Evolutionary conservation across 2,113 vertebrate species (phyloP).

Genomic region (Antennarius striatus): DNA sequence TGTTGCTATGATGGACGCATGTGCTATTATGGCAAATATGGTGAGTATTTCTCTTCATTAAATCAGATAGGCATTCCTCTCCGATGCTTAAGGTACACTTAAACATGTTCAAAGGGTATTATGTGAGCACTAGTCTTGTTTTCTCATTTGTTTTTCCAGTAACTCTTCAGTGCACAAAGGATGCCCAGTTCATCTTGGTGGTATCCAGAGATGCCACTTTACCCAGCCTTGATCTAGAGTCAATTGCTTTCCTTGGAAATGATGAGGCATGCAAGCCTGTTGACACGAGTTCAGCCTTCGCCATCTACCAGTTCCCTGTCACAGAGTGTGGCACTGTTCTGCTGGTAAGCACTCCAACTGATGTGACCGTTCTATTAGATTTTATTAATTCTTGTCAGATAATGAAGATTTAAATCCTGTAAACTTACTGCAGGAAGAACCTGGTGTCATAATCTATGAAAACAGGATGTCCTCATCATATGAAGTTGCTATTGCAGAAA

Average conservation of each 20-base stretch:
- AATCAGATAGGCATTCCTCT: not conserved
- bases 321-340: conserved; percentile 59
- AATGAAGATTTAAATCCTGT: not conserved
- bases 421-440: conserved; percentile 57
- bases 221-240: conserved; percentile 53
- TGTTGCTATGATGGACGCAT: conserved; percentile 61
- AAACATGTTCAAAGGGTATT: not conserved
- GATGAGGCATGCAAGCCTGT: conserved; percentile 30
- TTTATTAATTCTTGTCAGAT: not conserved
- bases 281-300: conserved; percentile 56
- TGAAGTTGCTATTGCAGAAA: conserved; percentile 58
- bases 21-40: conserved; percentile 65
- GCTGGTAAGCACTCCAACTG: conserved; percentile 32
- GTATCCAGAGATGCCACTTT: conserved; percentile 63
- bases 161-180: conserved; percentile 74
- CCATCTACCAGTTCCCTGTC: conserved; percentile 70
- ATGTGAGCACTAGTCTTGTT: not conserved
- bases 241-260: conserved; percentile 36
- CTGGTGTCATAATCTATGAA: conserved; percentile 64
- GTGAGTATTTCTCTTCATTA: conserved; percentile 27
- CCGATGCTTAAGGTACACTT: not conserved
- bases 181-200: conserved; percentile 68
- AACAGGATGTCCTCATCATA: conserved; percentile 65
- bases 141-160: conserved; percentile 47
- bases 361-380: not conserved